A percentile compares a stretch with the other conserved stretches of the same genome.
phyloP scores from a whole-genome alignment of 2,888 invertebrate genomes.

The Drosophila borborema region DNA sequence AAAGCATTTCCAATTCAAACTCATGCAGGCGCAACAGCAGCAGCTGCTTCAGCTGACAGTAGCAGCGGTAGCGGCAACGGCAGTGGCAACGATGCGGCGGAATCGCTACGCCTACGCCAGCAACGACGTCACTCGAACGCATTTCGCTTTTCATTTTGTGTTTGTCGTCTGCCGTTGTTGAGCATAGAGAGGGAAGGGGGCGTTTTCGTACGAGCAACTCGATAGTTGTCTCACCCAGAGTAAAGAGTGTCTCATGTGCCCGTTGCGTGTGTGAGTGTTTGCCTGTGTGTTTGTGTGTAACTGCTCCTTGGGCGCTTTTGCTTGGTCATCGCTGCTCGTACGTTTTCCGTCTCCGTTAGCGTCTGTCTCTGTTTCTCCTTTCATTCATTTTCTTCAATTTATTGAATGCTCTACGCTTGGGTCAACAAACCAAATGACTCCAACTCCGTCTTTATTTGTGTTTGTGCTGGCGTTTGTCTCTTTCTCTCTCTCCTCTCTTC shows the following conservation, averaged over 20 bases:
- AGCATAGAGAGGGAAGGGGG: background rate
- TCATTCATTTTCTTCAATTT: slow-evolving; percentile 69
- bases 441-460: slow-evolving; percentile 24
- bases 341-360: slow-evolving; percentile 13
- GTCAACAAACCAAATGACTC: slow-evolving; percentile 71
- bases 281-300: slow-evolving; percentile 23
- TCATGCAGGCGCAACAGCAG: slow-evolving; percentile 62
- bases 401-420: slow-evolving; percentile 66
- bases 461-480: slow-evolving; percentile 38
- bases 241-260: slow-evolving; percentile 47
- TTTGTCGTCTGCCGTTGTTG: slow-evolving; percentile 33
- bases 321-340: slow-evolving; percentile 52
- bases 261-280: slow-evolving; percentile 12
- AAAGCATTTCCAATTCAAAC: slow-evolving; percentile 63
- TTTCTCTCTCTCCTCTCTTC: slow-evolving; percentile 23
- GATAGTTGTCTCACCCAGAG: slow-evolving; percentile 45
- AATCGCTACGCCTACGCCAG: slow-evolving; percentile 41
- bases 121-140: slow-evolving; percentile 64
- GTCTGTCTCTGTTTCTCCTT: slow-evolving; percentile 52
- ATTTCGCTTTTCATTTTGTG: slow-evolving; percentile 69
- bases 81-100: slow-evolving; percentile 17
- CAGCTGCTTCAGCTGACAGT: slow-evolving; percentile 20
- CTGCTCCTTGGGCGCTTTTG: slow-evolving; percentile 46
- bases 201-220: slow-evolving; percentile 14
- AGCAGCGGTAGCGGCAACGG: slow-evolving; percentile 21